Conservation (phyloP, 2,797 vertebrate species). For the Zenarchopterus dispar region DNA sequence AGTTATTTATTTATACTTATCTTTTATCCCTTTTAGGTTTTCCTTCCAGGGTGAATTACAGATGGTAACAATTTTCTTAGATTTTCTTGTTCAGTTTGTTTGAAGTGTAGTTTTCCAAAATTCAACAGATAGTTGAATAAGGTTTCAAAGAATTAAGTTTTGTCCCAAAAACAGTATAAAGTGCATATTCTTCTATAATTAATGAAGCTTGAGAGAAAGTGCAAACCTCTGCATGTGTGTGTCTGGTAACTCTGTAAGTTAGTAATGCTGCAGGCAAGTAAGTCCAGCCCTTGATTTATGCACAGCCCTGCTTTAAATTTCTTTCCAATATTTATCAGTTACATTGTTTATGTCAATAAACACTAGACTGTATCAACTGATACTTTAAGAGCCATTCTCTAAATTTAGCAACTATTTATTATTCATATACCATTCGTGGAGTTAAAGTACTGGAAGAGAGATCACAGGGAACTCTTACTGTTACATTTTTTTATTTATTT, state of each 20-base stretch:
- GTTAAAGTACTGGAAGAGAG: slow-evolving; percentile 13
- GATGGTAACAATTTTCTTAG: no score
- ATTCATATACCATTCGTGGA: slow-evolving; percentile 44
- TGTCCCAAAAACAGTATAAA: no score
- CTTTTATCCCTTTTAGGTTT: no score
- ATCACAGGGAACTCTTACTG: slow-evolving; percentile 36
- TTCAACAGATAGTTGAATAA: no score
- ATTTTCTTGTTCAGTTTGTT: no score
- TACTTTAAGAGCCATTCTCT: slow-evolving; percentile 45
- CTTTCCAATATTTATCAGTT: slow-evolving; percentile 18
- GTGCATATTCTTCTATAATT: no score
- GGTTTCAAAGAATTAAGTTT: no score
- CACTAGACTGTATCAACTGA: slow-evolving; percentile 37
- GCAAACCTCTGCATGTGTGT: slow-evolving; percentile 5
- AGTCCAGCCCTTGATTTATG: slow-evolving; percentile 23
- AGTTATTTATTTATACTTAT: no score
- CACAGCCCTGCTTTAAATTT: slow-evolving; percentile 8
- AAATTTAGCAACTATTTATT: slow-evolving; percentile 53
- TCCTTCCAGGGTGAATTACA: no score
- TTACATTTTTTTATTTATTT: slow-evolving; percentile 32
- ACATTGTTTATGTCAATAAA: slow-evolving; percentile 11
- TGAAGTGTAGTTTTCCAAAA: no score
- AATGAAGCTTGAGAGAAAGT: no score
- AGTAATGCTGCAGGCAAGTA: slow-evolving; percentile 17
- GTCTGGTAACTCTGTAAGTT: slow-evolving; percentile 18